Conservation (phyloP, 2,113 vertebrate genomes). For the Lipotes vexillifer region DNA sequence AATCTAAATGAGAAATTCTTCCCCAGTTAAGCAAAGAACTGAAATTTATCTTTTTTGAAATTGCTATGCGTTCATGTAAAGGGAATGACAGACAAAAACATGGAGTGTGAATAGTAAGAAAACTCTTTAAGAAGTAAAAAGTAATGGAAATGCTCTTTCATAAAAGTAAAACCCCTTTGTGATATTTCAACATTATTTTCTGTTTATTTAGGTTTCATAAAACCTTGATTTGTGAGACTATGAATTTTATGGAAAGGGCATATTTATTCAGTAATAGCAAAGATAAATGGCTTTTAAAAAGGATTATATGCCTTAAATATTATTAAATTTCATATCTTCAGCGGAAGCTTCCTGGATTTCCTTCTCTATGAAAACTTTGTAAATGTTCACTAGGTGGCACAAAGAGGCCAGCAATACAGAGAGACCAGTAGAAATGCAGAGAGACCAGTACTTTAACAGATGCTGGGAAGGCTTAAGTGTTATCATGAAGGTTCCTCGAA, state of each 20-base stretch:
- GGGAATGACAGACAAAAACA: background rate
- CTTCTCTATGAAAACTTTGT: background rate
- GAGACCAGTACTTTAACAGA: background rate
- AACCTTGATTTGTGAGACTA: background rate
- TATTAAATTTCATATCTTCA: background rate
- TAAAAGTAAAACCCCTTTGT: background rate
- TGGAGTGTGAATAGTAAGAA: background rate
- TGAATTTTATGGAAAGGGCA: background rate
- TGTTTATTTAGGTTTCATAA: background rate
- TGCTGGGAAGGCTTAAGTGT: background rate
- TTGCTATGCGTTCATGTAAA: background rate
- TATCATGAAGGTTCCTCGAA: background rate
- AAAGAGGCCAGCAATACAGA: background rate
- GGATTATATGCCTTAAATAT: background rate
- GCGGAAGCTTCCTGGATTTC: background rate
- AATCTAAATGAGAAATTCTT: slow-evolving; percentile 13
- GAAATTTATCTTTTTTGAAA: background rate
- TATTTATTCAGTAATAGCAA: slow-evolving; percentile 3
- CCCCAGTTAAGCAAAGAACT: background rate
- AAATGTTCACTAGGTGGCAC: slow-evolving; percentile 65
- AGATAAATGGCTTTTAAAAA: background rate
- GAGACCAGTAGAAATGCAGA: background rate
- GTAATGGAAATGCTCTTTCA: background rate
- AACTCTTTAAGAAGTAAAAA: background rate
- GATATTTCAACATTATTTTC: slow-evolving; percentile 1